phyloP scores from a whole-genome alignment of 2,888 invertebrate genomes.

The Rotaria socialis region DNA sequence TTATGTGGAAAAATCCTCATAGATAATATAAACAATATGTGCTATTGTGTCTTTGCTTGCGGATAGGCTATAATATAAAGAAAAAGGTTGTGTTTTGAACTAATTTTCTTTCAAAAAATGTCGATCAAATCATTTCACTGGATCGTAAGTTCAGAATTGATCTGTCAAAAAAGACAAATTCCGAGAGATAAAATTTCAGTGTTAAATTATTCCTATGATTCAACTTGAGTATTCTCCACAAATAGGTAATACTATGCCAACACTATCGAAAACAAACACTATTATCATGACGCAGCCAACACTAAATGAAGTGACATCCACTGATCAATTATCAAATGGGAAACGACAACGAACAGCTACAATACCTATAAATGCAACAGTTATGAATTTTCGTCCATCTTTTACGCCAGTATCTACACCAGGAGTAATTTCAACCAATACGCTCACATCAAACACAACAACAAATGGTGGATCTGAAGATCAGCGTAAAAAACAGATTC shows the following conservation, averaged over 20 bases:
- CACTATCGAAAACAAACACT: neutral
- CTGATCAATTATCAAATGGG: neutral
- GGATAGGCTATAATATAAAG: too few relatives aligned
- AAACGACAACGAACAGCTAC: neutral
- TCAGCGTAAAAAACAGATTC: constrained; percentile 19
- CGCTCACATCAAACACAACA: neutral
- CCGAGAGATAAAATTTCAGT: too few relatives aligned
- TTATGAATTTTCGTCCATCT: neutral
- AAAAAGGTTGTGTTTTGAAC: too few relatives aligned
- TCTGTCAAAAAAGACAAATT: too few relatives aligned
- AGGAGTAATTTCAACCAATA: neutral
- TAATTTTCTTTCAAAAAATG: too few relatives aligned
- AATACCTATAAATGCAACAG: neutral
- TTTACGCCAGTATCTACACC: neutral
- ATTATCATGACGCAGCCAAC: neutral
- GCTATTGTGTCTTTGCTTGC: too few relatives aligned
- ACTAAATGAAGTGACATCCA: constrained; percentile 6
- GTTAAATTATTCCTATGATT: neutral
- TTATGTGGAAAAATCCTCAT: too few relatives aligned
- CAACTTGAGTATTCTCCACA: neutral
- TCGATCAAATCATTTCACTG: too few relatives aligned
- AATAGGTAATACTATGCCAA: neutral
- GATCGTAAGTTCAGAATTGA: too few relatives aligned
- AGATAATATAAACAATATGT: too few relatives aligned
- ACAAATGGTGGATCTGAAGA: neutral